Evolutionary conservation across 2,888 invertebrate genomes (phyloP).

Genomic region (Anthoptus insignis): DNA sequence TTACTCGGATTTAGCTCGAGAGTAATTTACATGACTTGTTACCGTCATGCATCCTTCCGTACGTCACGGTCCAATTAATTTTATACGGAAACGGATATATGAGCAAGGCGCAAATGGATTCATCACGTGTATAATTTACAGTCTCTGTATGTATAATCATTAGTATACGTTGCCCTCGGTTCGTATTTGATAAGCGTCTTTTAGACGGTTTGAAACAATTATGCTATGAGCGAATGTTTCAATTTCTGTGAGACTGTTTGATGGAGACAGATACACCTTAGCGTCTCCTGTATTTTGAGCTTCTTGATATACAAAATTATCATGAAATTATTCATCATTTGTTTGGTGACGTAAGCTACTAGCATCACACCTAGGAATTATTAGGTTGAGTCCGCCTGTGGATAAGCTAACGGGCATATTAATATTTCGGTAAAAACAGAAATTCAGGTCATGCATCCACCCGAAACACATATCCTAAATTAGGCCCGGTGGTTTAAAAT

Average conservation of each 20-base stretch:
- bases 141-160: constrained; percentile 42
- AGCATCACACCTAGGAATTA: too few species aligned
- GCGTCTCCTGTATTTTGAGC: not conserved
- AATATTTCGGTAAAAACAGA: too few species aligned
- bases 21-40: constrained; percentile 83
- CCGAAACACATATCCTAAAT: too few species aligned
- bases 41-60: constrained; percentile 81
- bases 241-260: not conserved
- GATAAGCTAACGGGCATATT: too few species aligned
- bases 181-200: constrained; percentile 16
- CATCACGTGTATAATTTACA: constrained; percentile 73
- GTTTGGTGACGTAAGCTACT: not conserved
- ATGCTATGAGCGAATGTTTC: constrained; percentile 15
- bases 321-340: not conserved
- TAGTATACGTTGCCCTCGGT: constrained; percentile 13
- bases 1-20: constrained; percentile 49
- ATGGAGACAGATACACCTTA: constrained; percentile 1
- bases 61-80: constrained; percentile 82
- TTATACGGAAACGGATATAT: constrained; percentile 83
- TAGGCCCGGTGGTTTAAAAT: too few species aligned
- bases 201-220: constrained; percentile 12
- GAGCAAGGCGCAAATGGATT: constrained; percentile 77
- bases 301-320: not conserved
- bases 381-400: too few species aligned
- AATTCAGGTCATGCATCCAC: too few species aligned